Evolutionary conservation across 2,888 invertebrate genomes (phyloP).

Genomic region (Catocala sponsa): DNA sequence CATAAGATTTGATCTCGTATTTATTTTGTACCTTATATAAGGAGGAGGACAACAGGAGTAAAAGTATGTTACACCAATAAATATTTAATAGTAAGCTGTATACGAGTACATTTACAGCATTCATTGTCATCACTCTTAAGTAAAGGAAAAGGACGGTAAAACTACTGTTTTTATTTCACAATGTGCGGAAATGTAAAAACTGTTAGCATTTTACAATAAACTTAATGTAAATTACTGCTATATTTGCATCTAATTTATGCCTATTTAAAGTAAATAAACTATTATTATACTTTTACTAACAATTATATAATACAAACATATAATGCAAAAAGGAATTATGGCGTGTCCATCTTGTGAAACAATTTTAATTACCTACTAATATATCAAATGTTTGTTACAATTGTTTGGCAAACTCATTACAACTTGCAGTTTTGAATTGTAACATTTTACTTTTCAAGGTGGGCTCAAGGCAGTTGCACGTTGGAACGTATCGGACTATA

Average conservation of each 20-base stretch:
- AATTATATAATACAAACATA: no score
- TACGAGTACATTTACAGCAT: constrained; percentile 26
- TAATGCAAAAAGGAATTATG: no score
- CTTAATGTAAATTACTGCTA: no score
- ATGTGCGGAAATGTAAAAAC: constrained; percentile 25
- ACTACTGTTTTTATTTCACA: constrained; percentile 24
- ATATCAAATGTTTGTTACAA: constrained; percentile 27
- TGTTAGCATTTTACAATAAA: constrained; percentile 6
- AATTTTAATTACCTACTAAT: constrained; percentile 34
- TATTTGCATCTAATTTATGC: no score
- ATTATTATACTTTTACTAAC: no score
- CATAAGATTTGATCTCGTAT: constrained; percentile 61
- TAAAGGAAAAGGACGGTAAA: constrained; percentile 31
- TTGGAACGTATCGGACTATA: constrained; percentile 48
- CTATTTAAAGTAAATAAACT: no score
- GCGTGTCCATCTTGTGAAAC: constrained; percentile 17
- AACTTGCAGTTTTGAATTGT: constrained; percentile 55
- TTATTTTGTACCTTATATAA: constrained; percentile 30
- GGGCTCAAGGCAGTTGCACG: constrained; percentile 49
- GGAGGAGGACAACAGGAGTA: constrained; percentile 35
- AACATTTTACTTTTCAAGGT: constrained; percentile 58
- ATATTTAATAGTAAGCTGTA: constrained; percentile 17
- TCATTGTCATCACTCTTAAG: constrained; percentile 23
- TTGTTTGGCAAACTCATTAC: constrained; percentile 53
- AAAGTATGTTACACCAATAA: constrained; percentile 27